phyloP scores from a whole-genome alignment of 2,113 vertebrate species.

The Leptobrachium ailaonicum region DNA sequence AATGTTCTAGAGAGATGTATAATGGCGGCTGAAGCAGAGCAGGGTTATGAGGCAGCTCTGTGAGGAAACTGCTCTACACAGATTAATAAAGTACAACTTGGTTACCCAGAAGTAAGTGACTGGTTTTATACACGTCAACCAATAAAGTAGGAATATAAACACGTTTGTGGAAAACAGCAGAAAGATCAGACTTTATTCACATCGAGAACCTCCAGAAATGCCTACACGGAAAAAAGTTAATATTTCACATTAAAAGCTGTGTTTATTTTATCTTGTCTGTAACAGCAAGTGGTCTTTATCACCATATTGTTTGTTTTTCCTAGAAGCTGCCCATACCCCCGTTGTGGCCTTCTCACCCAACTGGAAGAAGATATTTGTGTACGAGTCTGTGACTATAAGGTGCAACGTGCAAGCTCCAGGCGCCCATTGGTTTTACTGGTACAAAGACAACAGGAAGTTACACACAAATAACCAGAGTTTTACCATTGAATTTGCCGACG shows the following conservation, averaged over 20 bases:
- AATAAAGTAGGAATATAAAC: too few relatives aligned
- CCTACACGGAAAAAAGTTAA: too few relatives aligned
- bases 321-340: neutral
- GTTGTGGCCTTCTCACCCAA: constrained; percentile 21
- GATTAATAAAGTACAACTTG: too few relatives aligned
- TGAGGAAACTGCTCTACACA: too few relatives aligned
- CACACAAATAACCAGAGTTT: neutral
- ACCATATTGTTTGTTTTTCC: neutral
- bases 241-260: neutral
- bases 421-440: constrained; percentile 12
- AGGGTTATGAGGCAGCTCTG: too few relatives aligned
- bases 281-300: neutral
- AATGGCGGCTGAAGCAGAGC: too few relatives aligned
- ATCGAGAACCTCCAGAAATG: too few relatives aligned
- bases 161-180: too few relatives aligned
- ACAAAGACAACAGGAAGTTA: neutral
- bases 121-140: too few relatives aligned
- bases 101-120: too few relatives aligned
- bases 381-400: constrained; percentile 25
- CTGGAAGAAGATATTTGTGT: constrained; percentile 4
- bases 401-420: neutral
- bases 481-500: neutral
- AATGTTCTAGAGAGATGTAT: too few relatives aligned
- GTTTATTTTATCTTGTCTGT: neutral
- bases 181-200: too few relatives aligned